Base-by-base conservation (phyloP, 2,797 vertebrate species). In the Erpetoichthys calabaricus region DNA sequence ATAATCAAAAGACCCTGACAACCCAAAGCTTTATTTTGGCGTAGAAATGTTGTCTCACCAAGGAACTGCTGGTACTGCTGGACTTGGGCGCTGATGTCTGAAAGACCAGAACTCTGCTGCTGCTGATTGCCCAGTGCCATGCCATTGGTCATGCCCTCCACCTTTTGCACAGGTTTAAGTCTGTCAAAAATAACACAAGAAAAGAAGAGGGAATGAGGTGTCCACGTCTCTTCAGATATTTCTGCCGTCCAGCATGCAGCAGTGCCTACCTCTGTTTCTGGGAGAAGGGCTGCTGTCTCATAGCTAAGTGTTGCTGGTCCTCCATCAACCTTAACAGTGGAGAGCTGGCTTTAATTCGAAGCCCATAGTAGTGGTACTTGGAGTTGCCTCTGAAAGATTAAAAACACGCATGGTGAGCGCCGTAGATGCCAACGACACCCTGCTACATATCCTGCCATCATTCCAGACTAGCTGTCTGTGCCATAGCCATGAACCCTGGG, bases 51-150 rank as follows among this genome's bases (percentile, higher is more conserved):
- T 50, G 63, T 64, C 85, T 85, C 75, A 97, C 93, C 91, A 67
- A 97, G 69, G 65, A 97, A 97, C 71, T 96, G 92, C 74, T 97
- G 93, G 71, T 95, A 94, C 67, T 94, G 92, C 65, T 94, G 92
- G 64, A 94, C 90, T 75, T 97, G 92, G 1, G 86, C 80, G 0
- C 90, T 92, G 79, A 95, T 94, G 68, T 95, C 92, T 3, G 86
- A 81, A 5, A 91, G 80, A 0, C 79, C 84, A 0, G 71, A 60
- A 0, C 69, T 70, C 67, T 83, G 86, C 67, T 86, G 89, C 60
- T 84, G 86, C 68, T 83, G 87, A 51, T 63, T 46, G 51, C 85
- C 89, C 8, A 84, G 77, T 0, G 80, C 72, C 58, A 87, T 85
- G 3, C 91, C 91, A 1, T 94, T 94, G 72, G 85, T 77, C 74